Evolutionary conservation across 2,888 invertebrate species (phyloP), one percentile per base, ranked within the genome.

Genomic region (Druceiella hillmani): DNA sequence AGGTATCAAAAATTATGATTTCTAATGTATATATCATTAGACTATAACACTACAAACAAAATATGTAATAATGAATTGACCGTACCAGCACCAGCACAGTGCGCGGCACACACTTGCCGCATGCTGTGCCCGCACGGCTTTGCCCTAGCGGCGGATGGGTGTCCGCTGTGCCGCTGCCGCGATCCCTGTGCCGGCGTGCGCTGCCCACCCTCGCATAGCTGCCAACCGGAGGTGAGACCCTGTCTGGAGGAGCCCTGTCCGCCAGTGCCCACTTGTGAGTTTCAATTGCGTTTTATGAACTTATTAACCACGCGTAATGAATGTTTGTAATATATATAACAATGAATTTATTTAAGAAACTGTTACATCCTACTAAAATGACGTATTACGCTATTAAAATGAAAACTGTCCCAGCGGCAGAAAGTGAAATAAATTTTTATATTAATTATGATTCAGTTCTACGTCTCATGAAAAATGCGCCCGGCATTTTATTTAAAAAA

Each of bases 121-220:
- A 90, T 90, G 90, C 77, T 88, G 45, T 90, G 90, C 51, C 84
- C 88, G 0, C 77, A 87, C 39, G 89, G 88, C 22, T 90, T 90
- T 58, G 80, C 85, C 46, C 74, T 86, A 52, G 66, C 74, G 26
- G 50, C 65, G 10, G 74, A 74, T 2, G 88, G 90, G 3, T 90
- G 90, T 52, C 81, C 84, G 0, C 66, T 83, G 28, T 90, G 90
- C 62, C 80, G 81, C 54, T 90, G 90, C 53, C 72, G 85, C 4
- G 87, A 89, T 59, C 88, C 89, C 0, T 90, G 90, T 52, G 75
- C 80, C 11, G 76, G 78, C 0, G 62, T 90, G 34, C 78, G 75
- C 22, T 89, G 89, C 55, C 88, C 89, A 0, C 81, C 83, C 25
- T 76, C 79, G 1, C 74, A 86, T 44, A 75, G 81, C 3, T 90